phyloP scores from a whole-genome alignment of 1,140 invertebrate species.

The Heterodera schachtii region DNA sequence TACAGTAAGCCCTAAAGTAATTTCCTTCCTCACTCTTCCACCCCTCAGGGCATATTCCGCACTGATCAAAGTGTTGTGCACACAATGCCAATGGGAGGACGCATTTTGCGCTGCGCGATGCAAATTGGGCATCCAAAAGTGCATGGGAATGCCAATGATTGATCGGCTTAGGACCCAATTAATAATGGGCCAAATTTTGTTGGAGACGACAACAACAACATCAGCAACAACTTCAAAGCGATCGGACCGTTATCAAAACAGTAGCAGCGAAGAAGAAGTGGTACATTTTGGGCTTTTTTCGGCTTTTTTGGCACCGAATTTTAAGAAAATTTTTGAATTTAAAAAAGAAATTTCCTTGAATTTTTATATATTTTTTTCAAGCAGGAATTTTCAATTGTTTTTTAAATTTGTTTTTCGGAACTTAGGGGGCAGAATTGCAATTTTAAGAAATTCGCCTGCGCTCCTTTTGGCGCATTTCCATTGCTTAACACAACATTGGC shows the following conservation, averaged over 20 bases:
- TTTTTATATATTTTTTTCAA: too few species aligned
- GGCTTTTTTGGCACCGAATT: not conserved
- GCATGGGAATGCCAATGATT: not conserved
- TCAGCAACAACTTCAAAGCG: not conserved
- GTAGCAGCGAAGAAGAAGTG: not conserved
- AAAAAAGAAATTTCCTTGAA: too few species aligned
- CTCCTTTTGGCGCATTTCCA: too few species aligned
- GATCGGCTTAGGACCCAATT: not conserved
- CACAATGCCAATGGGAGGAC: constrained; percentile 3
- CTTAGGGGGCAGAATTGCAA: too few species aligned
- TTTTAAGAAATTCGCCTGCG: too few species aligned
- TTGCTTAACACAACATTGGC: too few species aligned
- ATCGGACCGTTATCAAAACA: too few species aligned
- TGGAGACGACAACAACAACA: not conserved
- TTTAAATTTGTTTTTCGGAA: too few species aligned
- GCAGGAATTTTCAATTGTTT: too few species aligned
- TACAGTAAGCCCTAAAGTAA: too few species aligned
- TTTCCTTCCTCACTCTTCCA: too few species aligned
- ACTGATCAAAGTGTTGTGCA: not conserved
- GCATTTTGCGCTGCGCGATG: constrained; percentile 1
- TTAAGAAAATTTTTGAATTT: too few species aligned
- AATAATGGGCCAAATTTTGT: not conserved
- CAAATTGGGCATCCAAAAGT: not conserved
- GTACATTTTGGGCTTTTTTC: not conserved
- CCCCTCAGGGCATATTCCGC: constrained; percentile 1